Evolutionary conservation across 1,140 invertebrate species (phyloP).

Genomic region (Zelostemma sp.): DNA sequence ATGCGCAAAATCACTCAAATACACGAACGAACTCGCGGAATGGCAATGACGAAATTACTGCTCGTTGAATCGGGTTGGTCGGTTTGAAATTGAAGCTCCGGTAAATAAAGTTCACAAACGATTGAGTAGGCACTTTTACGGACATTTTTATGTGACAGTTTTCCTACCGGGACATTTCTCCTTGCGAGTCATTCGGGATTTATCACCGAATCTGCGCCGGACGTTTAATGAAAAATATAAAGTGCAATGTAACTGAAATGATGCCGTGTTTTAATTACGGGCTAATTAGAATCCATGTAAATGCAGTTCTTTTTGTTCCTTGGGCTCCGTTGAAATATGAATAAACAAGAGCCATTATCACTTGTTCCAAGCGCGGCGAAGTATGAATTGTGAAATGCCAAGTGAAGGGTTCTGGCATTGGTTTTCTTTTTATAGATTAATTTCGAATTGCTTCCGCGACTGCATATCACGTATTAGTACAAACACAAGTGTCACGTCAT

Average conservation of each 20-base stretch:
- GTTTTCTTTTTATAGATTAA: slow-evolving; percentile 28
- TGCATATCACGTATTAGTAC: slow-evolving; percentile 36
- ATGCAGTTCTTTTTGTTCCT: slow-evolving; percentile 19
- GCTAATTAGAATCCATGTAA: background rate
- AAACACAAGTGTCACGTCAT: slow-evolving; percentile 24
- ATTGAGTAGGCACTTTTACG: background rate
- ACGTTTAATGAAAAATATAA: background rate
- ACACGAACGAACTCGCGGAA: too few relatives aligned
- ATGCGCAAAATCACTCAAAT: too few relatives aligned
- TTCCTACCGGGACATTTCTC: too few relatives aligned
- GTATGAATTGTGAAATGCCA: slow-evolving; percentile 37
- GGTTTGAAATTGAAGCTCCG: too few relatives aligned
- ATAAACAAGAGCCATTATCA: slow-evolving; percentile 35
- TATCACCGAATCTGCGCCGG: background rate
- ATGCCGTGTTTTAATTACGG: background rate
- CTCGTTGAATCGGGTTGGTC: too few relatives aligned
- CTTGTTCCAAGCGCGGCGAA: slow-evolving; percentile 30
- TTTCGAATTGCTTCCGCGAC: slow-evolving; percentile 41
- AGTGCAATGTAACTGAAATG: background rate
- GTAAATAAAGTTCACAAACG: too few relatives aligned
- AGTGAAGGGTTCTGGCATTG: slow-evolving; percentile 30
- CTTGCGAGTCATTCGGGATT: background rate
- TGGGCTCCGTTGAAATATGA: slow-evolving; percentile 30
- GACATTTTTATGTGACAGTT: too few relatives aligned
- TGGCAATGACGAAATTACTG: too few relatives aligned